These are phyloP conservation scores for Crotalus horridus DNA, from an alignment of 2,113 vertebrate species.

Conservation along the genomic window DNA sequence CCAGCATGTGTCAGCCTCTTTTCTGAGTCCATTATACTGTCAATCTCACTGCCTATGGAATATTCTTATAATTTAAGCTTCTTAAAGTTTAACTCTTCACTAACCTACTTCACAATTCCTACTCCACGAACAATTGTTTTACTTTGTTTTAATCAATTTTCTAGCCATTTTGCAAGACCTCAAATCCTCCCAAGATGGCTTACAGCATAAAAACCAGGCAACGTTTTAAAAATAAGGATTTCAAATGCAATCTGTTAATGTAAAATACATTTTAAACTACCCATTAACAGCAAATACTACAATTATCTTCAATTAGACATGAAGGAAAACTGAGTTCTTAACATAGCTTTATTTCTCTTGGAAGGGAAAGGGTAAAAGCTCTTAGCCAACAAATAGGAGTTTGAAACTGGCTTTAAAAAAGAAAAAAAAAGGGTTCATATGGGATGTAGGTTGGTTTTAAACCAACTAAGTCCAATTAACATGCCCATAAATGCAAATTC, in stretches of 20 bases:
- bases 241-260: not conserved
- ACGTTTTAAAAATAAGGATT: not conserved
- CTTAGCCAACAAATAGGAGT: not conserved
- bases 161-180: not conserved
- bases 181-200: not conserved
- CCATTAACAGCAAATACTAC: not conserved
- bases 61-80: not conserved
- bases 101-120: not conserved
- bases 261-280: not conserved
- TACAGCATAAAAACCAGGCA: not conserved
- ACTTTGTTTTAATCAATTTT: not conserved
- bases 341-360: not conserved
- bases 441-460: not conserved
- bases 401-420: not conserved
- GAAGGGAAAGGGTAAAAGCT: not conserved
- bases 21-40: slow-evolving; percentile 10
- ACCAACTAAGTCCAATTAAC: not conserved
- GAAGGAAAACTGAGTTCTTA: not conserved
- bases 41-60: not conserved
- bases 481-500: not conserved
- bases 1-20: not conserved
- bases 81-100: slow-evolving; percentile 3
- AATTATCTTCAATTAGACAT: not conserved
- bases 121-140: not conserved
- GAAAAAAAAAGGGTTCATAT: not conserved